These are phyloP conservation scores for Cephus pygmeus DNA, from an alignment of 2,888 invertebrate genomes.

Conservation along the genomic window DNA sequence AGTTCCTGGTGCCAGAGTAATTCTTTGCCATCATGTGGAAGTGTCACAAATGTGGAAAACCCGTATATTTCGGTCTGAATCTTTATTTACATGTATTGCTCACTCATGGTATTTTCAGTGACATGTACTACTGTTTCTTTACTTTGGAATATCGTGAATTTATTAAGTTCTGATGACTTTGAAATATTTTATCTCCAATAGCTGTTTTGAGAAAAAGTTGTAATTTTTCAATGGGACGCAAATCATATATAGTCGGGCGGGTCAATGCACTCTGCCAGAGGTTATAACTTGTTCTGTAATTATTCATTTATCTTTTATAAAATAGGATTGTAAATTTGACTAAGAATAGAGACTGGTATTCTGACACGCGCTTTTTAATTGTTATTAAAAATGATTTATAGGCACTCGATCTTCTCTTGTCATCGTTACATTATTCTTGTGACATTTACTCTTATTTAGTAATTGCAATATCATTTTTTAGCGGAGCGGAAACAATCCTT, in stretches of 20 bases:
- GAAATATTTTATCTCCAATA: neutral
- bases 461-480: conserved; percentile 59
- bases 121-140: neutral
- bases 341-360: neutral
- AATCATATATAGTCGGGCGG: conserved; percentile 12
- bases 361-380: neutral
- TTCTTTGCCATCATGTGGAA: conserved; percentile 74
- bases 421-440: neutral
- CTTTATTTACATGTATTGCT: neutral
- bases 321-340: conserved; percentile 1
- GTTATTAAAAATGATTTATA: neutral
- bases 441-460: neutral
- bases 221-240: neutral
- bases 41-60: conserved; percentile 85
- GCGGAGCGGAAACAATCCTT: conserved; percentile 88
- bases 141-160: neutral
- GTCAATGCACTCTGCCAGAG: conserved; percentile 40
- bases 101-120: neutral
- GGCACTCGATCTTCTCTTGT: neutral
- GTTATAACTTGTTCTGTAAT: conserved; percentile 26
- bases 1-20: neutral
- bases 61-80: conserved; percentile 78
- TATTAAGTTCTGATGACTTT: neutral
- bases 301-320: conserved; percentile 11
- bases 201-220: neutral